phyloP scores from a whole-genome alignment of 1,140 invertebrate species.

The Aradophagus sp. region DNA sequence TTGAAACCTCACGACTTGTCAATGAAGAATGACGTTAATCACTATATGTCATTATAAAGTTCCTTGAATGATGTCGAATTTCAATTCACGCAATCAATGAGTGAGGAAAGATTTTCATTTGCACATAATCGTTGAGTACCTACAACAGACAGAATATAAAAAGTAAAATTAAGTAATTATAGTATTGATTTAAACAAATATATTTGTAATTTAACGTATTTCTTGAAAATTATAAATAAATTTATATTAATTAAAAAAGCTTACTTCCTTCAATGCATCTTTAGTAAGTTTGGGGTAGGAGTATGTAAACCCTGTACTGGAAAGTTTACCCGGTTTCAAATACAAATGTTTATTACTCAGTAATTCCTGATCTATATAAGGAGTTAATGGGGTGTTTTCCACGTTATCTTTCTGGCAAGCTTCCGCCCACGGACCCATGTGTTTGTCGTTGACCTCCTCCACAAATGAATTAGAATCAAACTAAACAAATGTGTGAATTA shows the following conservation, averaged over 20 bases:
- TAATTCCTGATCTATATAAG: conserved; percentile 88
- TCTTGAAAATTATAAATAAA: conserved; percentile 6
- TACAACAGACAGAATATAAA: too few species aligned
- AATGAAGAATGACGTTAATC: conserved; percentile 31
- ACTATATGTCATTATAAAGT: conserved; percentile 36
- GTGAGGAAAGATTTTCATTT: conserved; percentile 83
- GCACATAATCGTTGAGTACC: conserved; percentile 81
- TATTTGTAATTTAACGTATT: not conserved
- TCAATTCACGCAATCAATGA: conserved; percentile 71
- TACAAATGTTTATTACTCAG: conserved; percentile 86
- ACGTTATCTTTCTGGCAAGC: conserved; percentile 85
- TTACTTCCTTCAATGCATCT: conserved; percentile 78
- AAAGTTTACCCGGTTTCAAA: conserved; percentile 82
- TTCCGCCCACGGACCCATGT: conserved; percentile 91
- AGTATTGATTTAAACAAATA: too few species aligned
- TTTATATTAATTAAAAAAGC: conserved; percentile 2
- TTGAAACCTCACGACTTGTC: conserved; percentile 26
- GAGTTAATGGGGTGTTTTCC: conserved; percentile 89
- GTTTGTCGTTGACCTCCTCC: conserved; percentile 94
- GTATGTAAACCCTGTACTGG: conserved; percentile 75
- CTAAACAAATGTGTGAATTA: conserved; percentile 68
- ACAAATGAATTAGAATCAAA: conserved; percentile 84
- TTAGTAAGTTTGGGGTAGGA: conserved; percentile 78
- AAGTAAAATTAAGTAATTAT: not conserved
- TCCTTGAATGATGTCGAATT: conserved; percentile 29